Evolutionary conservation across 1,140 invertebrate genomes (phyloP).

Genomic region (Scaptomyza pallida): DNA sequence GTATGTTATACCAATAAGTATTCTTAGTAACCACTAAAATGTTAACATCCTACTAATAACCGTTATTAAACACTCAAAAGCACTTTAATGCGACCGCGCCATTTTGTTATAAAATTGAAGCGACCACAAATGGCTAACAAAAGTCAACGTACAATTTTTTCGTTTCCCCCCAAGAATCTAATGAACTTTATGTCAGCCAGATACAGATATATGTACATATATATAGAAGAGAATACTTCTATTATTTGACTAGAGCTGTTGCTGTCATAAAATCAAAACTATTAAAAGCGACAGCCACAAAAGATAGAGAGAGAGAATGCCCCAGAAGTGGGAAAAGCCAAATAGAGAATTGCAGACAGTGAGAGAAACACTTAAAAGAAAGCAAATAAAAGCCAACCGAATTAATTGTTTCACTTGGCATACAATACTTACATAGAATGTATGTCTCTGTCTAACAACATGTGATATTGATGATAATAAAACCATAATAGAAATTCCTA

Average conservation of each 20-base stretch:
- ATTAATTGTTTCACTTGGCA: slow-evolving; percentile 75
- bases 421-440: slow-evolving; percentile 34
- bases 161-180: slow-evolving; percentile 30
- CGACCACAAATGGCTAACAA: slow-evolving; percentile 56
- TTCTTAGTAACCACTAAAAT: neutral
- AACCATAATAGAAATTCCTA: slow-evolving; percentile 64
- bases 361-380: slow-evolving; percentile 65
- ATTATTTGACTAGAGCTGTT: slow-evolving; percentile 70
- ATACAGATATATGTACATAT: slow-evolving; percentile 32
- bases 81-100: slow-evolving; percentile 54
- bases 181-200: slow-evolving; percentile 55
- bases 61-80: slow-evolving; percentile 12
- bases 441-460: slow-evolving; percentile 47
- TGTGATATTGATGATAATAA: slow-evolving; percentile 79
- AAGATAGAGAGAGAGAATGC: slow-evolving; percentile 7
- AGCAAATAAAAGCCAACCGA: slow-evolving; percentile 68
- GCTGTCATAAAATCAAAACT: slow-evolving; percentile 75
- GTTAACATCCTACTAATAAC: neutral
- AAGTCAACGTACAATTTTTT: slow-evolving; percentile 10
- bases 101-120: slow-evolving; percentile 66
- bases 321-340: neutral
- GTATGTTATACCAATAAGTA: no score
- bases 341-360: slow-evolving; percentile 5
- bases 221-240: slow-evolving; percentile 50
- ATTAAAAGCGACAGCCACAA: slow-evolving; percentile 61